These are phyloP conservation scores for Cygnus buccinator DNA, from an alignment of 2,113 vertebrate genomes.

Conservation along the genomic window DNA sequence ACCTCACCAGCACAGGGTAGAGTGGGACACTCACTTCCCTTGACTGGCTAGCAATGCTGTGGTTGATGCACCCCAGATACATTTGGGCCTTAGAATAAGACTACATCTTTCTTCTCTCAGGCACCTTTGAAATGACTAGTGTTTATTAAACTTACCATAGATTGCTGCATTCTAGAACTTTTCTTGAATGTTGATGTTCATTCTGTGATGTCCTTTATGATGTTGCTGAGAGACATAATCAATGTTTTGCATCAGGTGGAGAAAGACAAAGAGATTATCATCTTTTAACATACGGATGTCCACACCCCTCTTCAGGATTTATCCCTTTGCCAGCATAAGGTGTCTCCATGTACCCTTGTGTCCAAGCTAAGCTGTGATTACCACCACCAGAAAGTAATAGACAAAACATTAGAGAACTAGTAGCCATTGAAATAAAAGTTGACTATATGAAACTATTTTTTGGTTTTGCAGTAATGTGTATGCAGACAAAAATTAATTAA, in stretches of 20 bases:
- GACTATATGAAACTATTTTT: neutral
- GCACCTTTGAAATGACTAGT: neutral
- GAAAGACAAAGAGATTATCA: neutral
- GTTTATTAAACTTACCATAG: neutral
- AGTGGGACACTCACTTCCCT: too few relatives aligned
- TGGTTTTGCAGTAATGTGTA: neutral
- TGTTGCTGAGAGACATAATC: neutral
- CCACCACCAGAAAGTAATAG: neutral
- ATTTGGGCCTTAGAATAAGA: neutral
- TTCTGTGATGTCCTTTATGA: neutral
- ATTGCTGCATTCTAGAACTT: neutral
- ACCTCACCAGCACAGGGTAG: too few relatives aligned
- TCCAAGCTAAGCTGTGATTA: neutral
- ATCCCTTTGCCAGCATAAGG: neutral
- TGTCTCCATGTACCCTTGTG: neutral
- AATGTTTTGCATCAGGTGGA: fast-evolving
- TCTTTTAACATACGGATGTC: neutral
- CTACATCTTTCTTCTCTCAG: neutral
- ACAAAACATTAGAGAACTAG: neutral
- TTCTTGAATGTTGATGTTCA: neutral
- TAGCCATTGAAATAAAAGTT: neutral
- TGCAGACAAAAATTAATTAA: neutral
- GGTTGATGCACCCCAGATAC: too few relatives aligned
- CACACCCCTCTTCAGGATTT: neutral
- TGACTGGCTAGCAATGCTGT: too few relatives aligned